These are phyloP conservation scores for Drosophila ananassae DNA, from an alignment of 1,140 invertebrate genomes.

Conservation along the genomic window DNA sequence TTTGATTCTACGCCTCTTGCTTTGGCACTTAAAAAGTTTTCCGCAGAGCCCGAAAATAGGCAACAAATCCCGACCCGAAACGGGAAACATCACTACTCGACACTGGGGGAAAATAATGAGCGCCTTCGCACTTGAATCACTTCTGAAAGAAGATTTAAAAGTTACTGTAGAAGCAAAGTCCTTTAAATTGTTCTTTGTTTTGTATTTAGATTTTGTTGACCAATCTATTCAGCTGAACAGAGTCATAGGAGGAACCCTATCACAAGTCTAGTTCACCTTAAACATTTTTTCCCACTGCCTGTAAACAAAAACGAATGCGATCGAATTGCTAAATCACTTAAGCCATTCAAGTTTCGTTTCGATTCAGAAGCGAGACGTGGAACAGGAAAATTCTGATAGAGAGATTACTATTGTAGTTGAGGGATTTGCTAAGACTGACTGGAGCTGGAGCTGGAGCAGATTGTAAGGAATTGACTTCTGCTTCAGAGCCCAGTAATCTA, in stretches of 20 bases:
- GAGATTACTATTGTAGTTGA: slow-evolving; percentile 48
- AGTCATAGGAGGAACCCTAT: not conserved
- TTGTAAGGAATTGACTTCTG: slow-evolving; percentile 37
- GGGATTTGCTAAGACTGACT: slow-evolving; percentile 30
- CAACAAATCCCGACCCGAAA: slow-evolving; percentile 29
- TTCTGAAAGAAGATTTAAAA: not conserved
- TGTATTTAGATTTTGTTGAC: too few relatives aligned
- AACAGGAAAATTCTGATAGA: slow-evolving; percentile 25
- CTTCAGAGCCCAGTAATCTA: slow-evolving; percentile 24
- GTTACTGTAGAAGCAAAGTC: not conserved
- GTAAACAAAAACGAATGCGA: slow-evolving; percentile 29
- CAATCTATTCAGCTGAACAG: not conserved
- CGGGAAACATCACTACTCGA: slow-evolving; percentile 7
- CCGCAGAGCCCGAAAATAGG: slow-evolving; percentile 45
- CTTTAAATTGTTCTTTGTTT: too few relatives aligned
- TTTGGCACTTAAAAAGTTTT: slow-evolving; percentile 65
- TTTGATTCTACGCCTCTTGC: slow-evolving; percentile 66
- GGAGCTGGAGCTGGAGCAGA: slow-evolving; percentile 14
- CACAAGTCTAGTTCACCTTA: not conserved
- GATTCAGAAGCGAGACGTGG: slow-evolving; percentile 20
- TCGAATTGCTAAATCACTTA: slow-evolving; percentile 62
- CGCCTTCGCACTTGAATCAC: not conserved
- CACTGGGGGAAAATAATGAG: slow-evolving; percentile 21
- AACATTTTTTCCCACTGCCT: slow-evolving; percentile 20
- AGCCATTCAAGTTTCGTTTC: slow-evolving; percentile 59